A percentile compares a stretch with the other conserved stretches of the same genome.
Conservation (phyloP, 2,797 vertebrate species). For the Crossoptilon crossoptilon region DNA sequence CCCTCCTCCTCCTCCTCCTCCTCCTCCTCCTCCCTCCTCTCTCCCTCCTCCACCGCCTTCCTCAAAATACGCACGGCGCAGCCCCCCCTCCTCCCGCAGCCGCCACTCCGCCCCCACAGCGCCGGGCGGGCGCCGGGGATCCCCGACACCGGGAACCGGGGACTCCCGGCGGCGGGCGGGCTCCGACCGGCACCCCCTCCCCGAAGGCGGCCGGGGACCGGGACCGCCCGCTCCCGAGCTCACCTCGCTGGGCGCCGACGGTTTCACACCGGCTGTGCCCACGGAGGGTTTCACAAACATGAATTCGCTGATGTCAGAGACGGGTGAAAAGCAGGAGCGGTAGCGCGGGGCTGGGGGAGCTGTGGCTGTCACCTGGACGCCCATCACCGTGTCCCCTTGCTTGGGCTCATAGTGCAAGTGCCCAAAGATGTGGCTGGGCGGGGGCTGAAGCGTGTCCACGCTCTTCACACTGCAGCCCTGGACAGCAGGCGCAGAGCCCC, state of each 20-base stretch:
- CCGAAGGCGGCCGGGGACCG: background rate
- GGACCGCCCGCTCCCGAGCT: slow-evolving; percentile 13
- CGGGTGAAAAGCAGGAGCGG: slow-evolving; percentile 77
- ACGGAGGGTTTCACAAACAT: slow-evolving; percentile 88
- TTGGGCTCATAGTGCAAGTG: slow-evolving; percentile 81
- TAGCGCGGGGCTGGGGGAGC: slow-evolving; percentile 79
- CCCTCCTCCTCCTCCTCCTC: slow-evolving; percentile 37
- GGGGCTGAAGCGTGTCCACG: slow-evolving; percentile 46
- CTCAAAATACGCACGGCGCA: slow-evolving; percentile 36
- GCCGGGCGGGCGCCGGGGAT: slow-evolving; percentile 36
- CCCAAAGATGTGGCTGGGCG: slow-evolving; percentile 69
- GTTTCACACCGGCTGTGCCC: slow-evolving; percentile 40
- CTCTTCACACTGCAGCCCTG: slow-evolving; percentile 56
- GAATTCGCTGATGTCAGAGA: slow-evolving; percentile 86
- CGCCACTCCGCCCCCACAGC: background rate
- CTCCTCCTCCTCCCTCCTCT: background rate
- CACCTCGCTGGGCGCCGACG: slow-evolving; percentile 68
- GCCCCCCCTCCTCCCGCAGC: background rate
- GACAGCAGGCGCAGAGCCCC: slow-evolving; percentile 10
- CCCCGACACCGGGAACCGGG: background rate
- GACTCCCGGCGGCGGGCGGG: background rate
- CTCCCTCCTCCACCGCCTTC: slow-evolving; percentile 8
- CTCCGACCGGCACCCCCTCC: background rate
- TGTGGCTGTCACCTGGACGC: slow-evolving; percentile 81
- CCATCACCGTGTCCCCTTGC: slow-evolving; percentile 82